These are phyloP conservation scores for Aradus depressus DNA, from an alignment of 2,888 invertebrate species.

Conservation along the genomic window DNA sequence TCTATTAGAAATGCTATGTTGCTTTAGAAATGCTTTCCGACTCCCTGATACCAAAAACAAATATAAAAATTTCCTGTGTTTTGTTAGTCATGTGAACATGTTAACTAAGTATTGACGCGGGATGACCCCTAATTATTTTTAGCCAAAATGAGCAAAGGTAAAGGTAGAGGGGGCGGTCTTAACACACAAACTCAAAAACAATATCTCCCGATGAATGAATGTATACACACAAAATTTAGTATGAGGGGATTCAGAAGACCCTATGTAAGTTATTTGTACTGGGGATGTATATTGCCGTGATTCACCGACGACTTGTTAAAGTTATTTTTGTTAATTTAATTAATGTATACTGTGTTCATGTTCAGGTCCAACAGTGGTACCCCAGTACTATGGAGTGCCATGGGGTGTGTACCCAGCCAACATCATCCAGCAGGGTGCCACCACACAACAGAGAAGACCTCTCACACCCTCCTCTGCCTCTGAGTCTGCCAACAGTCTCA, in stretches of 20 bases:
- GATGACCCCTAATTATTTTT: too few species aligned
- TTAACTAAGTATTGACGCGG: too few species aligned
- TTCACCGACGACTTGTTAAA: background rate
- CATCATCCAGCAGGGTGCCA: constrained; percentile 51
- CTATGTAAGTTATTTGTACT: constrained; percentile 1
- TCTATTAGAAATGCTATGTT: too few species aligned
- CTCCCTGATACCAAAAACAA: too few species aligned
- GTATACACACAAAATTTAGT: too few species aligned
- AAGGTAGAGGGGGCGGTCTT: background rate
- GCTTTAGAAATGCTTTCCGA: too few species aligned
- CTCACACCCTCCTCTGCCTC: constrained; percentile 64
- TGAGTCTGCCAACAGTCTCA: constrained; percentile 43
- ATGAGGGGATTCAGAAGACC: too few species aligned
- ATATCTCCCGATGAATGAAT: background rate
- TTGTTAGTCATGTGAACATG: too few species aligned
- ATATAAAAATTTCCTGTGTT: too few species aligned
- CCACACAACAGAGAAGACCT: constrained; percentile 58
- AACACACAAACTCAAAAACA: background rate
- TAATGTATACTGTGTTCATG: background rate
- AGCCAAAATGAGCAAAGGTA: background rate
- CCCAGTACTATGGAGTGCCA: constrained; percentile 88
- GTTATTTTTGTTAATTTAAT: background rate
- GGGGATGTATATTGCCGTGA: background rate
- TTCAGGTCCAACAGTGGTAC: constrained; percentile 47
- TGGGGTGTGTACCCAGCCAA: constrained; percentile 87